These are phyloP conservation scores for Rhyacophila evoluta DNA, from an alignment of 2,888 invertebrate species.

Conservation along the genomic window DNA sequence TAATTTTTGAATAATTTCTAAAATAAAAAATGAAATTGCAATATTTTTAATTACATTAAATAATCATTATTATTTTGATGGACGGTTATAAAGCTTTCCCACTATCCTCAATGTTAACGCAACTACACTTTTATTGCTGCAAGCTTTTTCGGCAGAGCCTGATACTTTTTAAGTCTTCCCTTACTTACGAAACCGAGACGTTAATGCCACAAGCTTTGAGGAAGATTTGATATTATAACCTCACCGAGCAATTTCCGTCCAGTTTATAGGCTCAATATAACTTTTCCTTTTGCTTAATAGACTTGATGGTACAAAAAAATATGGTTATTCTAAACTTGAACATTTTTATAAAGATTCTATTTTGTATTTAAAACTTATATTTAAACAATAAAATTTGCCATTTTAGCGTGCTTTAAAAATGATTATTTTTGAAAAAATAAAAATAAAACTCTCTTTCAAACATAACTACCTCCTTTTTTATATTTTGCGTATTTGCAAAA, in stretches of 20 bases:
- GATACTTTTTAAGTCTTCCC: conserved; percentile 36
- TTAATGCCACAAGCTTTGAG: conserved; percentile 33
- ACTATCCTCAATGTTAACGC: not conserved
- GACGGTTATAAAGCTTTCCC: not conserved
- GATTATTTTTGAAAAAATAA: too few relatives aligned
- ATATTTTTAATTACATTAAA: too few relatives aligned
- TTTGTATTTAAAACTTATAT: not conserved
- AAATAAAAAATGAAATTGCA: too few relatives aligned
- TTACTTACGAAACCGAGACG: conserved; percentile 26
- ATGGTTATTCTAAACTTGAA: not conserved
- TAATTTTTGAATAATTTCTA: too few relatives aligned
- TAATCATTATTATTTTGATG: too few relatives aligned
- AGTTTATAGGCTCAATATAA: conserved; percentile 13
- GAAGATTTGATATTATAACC: conserved; percentile 46
- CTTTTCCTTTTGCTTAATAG: conserved; percentile 35
- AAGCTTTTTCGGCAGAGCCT: conserved; percentile 11
- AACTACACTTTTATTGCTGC: not conserved
- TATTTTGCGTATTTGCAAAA: too few relatives aligned
- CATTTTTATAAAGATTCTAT: too few relatives aligned
- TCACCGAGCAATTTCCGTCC: conserved; percentile 36
- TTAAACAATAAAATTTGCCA: not conserved
- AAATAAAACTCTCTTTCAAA: too few relatives aligned
- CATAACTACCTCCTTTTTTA: too few relatives aligned
- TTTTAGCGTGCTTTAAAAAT: too few relatives aligned
- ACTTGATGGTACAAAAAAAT: not conserved